These are phyloP conservation scores for Cnemophilus loriae DNA, from an alignment of 2,113 vertebrate species.

Conservation along the genomic window DNA sequence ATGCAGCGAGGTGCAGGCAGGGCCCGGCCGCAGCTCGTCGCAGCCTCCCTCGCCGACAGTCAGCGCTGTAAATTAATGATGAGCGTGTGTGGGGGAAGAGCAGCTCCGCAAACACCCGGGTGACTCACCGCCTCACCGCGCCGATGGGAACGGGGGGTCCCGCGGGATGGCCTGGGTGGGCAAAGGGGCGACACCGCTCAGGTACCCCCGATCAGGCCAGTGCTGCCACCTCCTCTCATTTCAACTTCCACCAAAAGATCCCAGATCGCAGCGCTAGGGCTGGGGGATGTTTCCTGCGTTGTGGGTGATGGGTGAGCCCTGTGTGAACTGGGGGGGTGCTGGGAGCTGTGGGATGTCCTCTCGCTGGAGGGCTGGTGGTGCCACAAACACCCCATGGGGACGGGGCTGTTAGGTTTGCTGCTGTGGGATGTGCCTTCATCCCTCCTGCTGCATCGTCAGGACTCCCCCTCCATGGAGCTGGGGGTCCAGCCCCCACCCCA, in stretches of 20 bases:
- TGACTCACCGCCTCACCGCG: background rate
- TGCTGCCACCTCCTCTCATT: background rate
- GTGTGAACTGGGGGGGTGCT: background rate
- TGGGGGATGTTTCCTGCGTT: fast-evolving
- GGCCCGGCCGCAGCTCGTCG: background rate
- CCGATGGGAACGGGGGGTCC: fast-evolving
- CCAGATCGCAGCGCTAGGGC: fast-evolving
- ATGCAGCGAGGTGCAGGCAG: background rate
- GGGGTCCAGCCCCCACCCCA: background rate
- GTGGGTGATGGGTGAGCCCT: background rate
- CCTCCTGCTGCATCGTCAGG: fast-evolving
- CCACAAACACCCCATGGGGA: fast-evolving
- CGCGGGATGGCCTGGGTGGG: fast-evolving
- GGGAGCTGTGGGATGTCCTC: background rate
- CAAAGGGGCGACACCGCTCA: fast-evolving
- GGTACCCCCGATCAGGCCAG: background rate
- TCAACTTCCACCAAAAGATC: background rate
- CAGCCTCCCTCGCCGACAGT: background rate
- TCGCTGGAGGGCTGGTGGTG: fast-evolving
- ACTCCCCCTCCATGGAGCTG: background rate
- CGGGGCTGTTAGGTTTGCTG: background rate
- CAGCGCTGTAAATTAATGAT: constrained; percentile 17
- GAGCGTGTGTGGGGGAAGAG: background rate
- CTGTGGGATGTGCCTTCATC: background rate
- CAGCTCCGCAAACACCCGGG: background rate